Evolutionary conservation across 2,797 vertebrate genomes (phyloP).

Genomic region (Gymnothorax reevesii): DNA sequence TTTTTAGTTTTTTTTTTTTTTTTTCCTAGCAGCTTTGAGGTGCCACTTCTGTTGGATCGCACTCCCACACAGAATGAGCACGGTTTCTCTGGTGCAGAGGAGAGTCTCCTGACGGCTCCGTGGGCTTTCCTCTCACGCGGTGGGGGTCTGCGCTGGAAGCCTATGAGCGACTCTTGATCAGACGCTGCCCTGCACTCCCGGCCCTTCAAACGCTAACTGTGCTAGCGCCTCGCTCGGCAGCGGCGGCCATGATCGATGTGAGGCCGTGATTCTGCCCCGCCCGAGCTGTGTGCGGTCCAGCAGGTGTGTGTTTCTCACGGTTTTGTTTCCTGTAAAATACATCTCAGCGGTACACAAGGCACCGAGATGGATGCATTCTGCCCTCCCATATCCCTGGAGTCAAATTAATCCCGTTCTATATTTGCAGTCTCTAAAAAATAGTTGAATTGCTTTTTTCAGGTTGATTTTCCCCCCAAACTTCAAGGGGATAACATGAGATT

Average conservation of each 20-base stretch:
- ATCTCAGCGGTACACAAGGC: not conserved
- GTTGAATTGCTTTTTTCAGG: too few species aligned
- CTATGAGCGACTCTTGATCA: not conserved
- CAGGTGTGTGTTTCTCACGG: not conserved
- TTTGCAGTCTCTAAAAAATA: too few species aligned
- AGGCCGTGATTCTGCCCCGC: not conserved
- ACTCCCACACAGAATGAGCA: not conserved
- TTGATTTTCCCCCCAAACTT: too few species aligned
- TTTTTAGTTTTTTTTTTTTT: not conserved
- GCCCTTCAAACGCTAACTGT: not conserved
- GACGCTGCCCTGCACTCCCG: not conserved
- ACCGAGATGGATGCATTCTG: not conserved
- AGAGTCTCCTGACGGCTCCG: not conserved
- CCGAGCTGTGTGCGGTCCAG: not conserved
- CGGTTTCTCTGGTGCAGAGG: not conserved
- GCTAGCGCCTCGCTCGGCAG: not conserved
- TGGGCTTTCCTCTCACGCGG: not conserved
- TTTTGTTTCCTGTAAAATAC: conserved; percentile 15
- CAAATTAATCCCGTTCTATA: too few species aligned
- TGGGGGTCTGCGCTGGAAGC: not conserved
- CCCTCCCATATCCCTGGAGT: too few species aligned
- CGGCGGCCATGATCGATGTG: not conserved
- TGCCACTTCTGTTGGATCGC: not conserved
- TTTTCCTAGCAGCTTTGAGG: not conserved
- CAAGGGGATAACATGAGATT: too few species aligned